Evolutionary conservation across 2,113 vertebrate genomes (phyloP), one percentile per base, ranked within the genome.

Genomic region (Phylloscopus trochiloides): DNA sequence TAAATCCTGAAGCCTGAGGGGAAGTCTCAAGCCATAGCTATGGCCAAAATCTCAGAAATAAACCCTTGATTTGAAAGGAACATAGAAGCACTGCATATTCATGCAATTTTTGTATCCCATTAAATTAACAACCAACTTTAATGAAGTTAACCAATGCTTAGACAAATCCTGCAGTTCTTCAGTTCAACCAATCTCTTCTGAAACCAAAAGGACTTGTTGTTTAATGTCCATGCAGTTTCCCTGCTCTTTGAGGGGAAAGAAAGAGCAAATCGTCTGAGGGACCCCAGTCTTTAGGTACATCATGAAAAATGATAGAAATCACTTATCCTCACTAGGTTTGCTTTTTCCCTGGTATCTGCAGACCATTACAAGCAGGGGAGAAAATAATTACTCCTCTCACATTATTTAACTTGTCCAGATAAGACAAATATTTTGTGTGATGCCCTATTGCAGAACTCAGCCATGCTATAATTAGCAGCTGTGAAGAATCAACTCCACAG

Each of bases 21-120:
- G 96, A 96, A 95, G 25, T 43, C 67, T 47, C 50, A 76, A 73
- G 51, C 34, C 57, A 68, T 29, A 74, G 72, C 65, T 48, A 40
- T 32, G 36, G 79, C 54, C 67, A 94, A 90, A 95, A 65, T 45
- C 65, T 95, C 94, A 89, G 70, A 88, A 97, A 95, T 80, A 88
- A 97, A 66, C 77, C 54, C 84, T 94, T 76, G 16, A 63, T 83
- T 40, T 91, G 47, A 83, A 92, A 66, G 42, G 36, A 88, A n/a
- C 12, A 20, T 34, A 62, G 67, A 90, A 77, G 32, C 65, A 58
- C 51, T 77, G 29, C 48, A 51, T 29, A 31, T 43, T 84, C 22
- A 77, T 20, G 10, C 5, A 17, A 18, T n/a, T 51, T 92, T 90
- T 84, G 7, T 51, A 71, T 40, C 52, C 26, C 52, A 36, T 25